Conservation (phyloP, 2,888 invertebrate species). For the Gari tellinella region DNA sequence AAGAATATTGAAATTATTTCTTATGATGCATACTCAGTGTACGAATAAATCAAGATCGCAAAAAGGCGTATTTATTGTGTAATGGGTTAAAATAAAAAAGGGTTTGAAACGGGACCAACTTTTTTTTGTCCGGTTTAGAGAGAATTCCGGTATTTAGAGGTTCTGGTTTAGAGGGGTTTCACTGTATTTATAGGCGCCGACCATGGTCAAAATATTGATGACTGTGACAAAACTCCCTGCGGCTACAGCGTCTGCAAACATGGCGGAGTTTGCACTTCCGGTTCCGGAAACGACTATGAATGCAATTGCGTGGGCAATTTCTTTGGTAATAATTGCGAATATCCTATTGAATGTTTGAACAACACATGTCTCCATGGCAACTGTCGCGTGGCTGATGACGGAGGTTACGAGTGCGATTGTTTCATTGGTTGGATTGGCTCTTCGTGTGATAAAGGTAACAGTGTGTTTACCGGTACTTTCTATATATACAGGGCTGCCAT, state of each 20-base stretch:
- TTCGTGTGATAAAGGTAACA: constrained; percentile 28
- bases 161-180: no score
- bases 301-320: constrained; percentile 29
- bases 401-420: constrained; percentile 32
- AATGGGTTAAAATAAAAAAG: no score
- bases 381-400: constrained; percentile 6
- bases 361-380: constrained; percentile 33
- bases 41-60: no score
- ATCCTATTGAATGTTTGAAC: constrained; percentile 22
- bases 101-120: no score
- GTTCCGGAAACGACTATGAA: neutral
- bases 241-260: constrained; percentile 33
- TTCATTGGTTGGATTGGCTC: constrained; percentile 33
- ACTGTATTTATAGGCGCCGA: constrained; percentile 39
- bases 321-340: constrained; percentile 31
- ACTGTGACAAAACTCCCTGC: constrained; percentile 43
- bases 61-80: no score
- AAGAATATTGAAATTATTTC: no score
- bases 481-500: no score
- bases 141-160: no score
- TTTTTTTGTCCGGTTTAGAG: no score
- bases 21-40: no score
- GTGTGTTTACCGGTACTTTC: no score
- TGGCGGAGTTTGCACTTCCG: constrained; percentile 28
- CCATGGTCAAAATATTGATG: constrained; percentile 28